phyloP scores from a whole-genome alignment of 2,888 invertebrate genomes.

The Aphodius granarius region DNA sequence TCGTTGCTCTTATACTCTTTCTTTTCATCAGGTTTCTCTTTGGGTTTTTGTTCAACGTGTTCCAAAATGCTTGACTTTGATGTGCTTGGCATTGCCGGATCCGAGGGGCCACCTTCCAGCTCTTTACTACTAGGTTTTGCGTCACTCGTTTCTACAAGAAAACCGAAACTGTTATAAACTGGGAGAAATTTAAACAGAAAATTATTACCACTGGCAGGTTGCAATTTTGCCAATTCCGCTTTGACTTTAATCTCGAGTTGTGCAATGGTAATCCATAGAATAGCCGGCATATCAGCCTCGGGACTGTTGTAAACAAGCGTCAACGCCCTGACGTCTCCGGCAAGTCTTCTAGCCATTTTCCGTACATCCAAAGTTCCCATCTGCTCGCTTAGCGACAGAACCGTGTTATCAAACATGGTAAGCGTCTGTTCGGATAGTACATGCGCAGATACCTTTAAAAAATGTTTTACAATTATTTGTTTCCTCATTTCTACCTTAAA shows the following conservation, averaged over 20 bases:
- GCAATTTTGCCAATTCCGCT: conserved; percentile 44
- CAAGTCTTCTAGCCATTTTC: conserved; percentile 56
- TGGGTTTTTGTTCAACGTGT: conserved; percentile 23
- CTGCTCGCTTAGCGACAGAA: conserved; percentile 61
- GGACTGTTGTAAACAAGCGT: conserved; percentile 60
- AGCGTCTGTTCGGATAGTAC: conserved; percentile 64
- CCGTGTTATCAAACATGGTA: conserved; percentile 62
- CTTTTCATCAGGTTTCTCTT: conserved; percentile 28
- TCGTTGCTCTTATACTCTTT: conserved; percentile 36
- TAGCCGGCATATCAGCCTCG: conserved; percentile 47
- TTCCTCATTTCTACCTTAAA: not conserved
- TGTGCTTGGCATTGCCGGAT: conserved; percentile 39
- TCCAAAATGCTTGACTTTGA: conserved; percentile 38
- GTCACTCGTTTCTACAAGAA: conserved; percentile 2
- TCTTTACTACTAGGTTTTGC: conserved; percentile 22
- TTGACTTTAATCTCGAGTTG: conserved; percentile 46
- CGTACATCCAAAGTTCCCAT: conserved; percentile 57
- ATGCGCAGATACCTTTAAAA: conserved; percentile 60
- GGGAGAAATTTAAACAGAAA: not conserved
- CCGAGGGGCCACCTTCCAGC: conserved; percentile 2
- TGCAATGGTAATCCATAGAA: conserved; percentile 46
- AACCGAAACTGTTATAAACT: not conserved
- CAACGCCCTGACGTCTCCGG: conserved; percentile 61
- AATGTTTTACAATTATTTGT: conserved; percentile 1
- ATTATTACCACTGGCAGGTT: conserved; percentile 41